Conservation (phyloP, 2,888 invertebrate genomes). For the Philaethria dido region DNA sequence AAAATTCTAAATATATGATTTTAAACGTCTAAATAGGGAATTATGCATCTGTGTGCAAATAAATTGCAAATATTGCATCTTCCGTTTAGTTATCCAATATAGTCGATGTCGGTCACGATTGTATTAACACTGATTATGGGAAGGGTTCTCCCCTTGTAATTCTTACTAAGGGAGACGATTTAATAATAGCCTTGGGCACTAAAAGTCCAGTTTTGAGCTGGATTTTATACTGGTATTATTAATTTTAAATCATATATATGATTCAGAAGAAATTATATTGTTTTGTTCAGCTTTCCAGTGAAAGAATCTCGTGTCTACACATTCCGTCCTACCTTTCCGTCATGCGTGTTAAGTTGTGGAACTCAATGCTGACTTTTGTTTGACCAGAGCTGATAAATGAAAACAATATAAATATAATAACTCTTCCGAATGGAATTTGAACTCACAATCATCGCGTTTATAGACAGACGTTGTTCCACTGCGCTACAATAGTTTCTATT, state of each 20-base stretch:
- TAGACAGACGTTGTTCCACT: too few species aligned
- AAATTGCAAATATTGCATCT: neutral
- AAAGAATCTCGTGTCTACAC: too few species aligned
- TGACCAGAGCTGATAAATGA: too few species aligned
- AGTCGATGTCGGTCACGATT: neutral
- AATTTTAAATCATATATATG: neutral
- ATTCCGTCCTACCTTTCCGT: too few species aligned
- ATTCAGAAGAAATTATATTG: too few species aligned
- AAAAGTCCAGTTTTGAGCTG: neutral
- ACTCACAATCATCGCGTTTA: too few species aligned
- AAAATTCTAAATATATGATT: neutral
- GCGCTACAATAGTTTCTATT: too few species aligned
- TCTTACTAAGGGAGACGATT: neutral
- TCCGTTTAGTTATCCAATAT: neutral
- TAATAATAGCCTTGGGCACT: neutral
- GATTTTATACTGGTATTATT: constrained; percentile 1
- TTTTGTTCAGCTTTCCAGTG: too few species aligned
- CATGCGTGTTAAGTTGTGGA: too few species aligned
- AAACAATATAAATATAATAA: too few species aligned
- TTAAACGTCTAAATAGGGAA: neutral
- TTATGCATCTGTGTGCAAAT: neutral
- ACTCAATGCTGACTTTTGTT: too few species aligned
- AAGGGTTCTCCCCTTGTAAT: neutral
- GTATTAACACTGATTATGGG: neutral
- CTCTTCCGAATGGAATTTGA: too few species aligned